Conservation (phyloP, 2,888 invertebrate genomes). For the Teleiodes luculella region DNA sequence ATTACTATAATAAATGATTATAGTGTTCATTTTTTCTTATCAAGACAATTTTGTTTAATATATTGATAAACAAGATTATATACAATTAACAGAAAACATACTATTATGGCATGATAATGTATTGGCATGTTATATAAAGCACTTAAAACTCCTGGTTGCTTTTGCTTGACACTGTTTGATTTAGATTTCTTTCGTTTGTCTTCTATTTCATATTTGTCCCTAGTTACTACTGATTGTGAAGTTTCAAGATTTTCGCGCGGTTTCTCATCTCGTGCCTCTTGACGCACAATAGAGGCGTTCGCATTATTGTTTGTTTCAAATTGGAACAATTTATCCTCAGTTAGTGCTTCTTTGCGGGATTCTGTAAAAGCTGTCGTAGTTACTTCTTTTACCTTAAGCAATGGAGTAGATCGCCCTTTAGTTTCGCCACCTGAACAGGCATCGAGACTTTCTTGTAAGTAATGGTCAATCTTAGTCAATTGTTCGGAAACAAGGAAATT, state of each 20-base stretch:
- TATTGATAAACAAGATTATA: slow-evolving; percentile 75
- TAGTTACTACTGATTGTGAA: background rate
- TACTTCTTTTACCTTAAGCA: slow-evolving; percentile 30
- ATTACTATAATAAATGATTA: slow-evolving; percentile 18
- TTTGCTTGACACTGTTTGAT: slow-evolving; percentile 55
- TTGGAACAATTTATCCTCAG: slow-evolving; percentile 27
- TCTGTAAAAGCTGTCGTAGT: slow-evolving; percentile 24
- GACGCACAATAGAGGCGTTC: slow-evolving; percentile 15
- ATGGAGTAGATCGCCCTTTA: slow-evolving; percentile 28
- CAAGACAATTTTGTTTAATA: slow-evolving; percentile 66
- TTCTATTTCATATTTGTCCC: slow-evolving; percentile 20
- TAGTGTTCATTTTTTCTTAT: slow-evolving; percentile 41
- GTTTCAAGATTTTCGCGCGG: background rate
- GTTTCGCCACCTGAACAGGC: slow-evolving; percentile 44
- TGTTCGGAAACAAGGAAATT: slow-evolving; percentile 61
- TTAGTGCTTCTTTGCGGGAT: slow-evolving; percentile 18
- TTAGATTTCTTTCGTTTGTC: slow-evolving; percentile 34
- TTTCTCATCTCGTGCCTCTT: background rate
- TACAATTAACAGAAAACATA: slow-evolving; percentile 74
- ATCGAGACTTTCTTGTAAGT: slow-evolving; percentile 66
- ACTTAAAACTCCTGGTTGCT: slow-evolving; percentile 51
- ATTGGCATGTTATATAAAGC: slow-evolving; percentile 70
- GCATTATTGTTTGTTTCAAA: slow-evolving; percentile 18
- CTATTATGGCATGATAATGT: slow-evolving; percentile 73
- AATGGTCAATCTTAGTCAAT: slow-evolving; percentile 62